phyloP scores from a whole-genome alignment of 2,113 vertebrate genomes.

The Sitta europaea region DNA sequence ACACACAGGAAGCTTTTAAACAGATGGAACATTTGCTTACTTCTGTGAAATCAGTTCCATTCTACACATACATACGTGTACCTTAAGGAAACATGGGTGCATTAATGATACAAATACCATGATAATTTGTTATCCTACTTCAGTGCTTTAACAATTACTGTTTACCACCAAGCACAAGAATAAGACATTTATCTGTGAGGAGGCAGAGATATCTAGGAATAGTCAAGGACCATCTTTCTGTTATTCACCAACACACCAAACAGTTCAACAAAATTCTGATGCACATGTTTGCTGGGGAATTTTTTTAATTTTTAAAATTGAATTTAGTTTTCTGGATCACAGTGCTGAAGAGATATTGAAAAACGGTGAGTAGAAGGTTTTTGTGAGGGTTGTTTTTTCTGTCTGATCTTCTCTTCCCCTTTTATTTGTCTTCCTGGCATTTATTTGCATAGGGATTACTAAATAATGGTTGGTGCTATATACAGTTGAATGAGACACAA shows the following conservation, averaged over 20 bases:
- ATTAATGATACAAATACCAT: not conserved
- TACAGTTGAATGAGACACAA: not conserved
- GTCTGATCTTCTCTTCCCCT: not conserved
- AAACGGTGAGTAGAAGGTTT: not conserved
- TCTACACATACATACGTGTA: accelerated
- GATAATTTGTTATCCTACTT: not conserved
- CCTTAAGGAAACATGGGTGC: not conserved
- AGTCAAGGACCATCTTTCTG: not conserved
- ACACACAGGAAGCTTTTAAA: not conserved
- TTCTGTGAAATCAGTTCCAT: not conserved
- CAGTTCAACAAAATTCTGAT: not conserved
- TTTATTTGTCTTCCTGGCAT: not conserved
- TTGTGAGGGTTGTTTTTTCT: not conserved
- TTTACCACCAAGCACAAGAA: not conserved
- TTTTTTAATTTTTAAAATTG: not conserved
- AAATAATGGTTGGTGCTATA: not conserved
- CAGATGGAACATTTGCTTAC: not conserved
- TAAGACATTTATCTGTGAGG: not conserved
- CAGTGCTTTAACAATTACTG: not conserved
- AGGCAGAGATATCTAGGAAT: not conserved
- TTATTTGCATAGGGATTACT: not conserved
- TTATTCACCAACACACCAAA: not conserved
- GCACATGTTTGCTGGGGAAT: not conserved
- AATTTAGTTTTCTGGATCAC: not conserved
- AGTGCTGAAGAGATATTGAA: not conserved